Conservation (phyloP, 2,888 invertebrate genomes). For the Melanostoma mellinum region DNA sequence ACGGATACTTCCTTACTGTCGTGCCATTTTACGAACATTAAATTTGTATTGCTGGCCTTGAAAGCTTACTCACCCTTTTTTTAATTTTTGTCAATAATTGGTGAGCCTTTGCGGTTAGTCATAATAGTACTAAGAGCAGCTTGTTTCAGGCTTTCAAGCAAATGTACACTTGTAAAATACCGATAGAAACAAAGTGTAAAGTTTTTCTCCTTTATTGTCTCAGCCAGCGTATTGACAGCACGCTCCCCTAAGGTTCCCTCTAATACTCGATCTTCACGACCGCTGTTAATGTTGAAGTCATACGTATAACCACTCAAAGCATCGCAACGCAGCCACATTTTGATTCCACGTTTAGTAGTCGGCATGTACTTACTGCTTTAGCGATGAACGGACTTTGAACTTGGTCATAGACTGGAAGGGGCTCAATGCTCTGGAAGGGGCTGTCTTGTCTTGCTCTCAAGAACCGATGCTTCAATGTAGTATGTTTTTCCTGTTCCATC, state of each 20-base stretch:
- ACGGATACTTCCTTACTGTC: constrained; percentile 6
- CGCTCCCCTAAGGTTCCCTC: constrained; percentile 40
- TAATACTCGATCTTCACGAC: neutral
- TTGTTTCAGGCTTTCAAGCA: neutral
- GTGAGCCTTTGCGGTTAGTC: constrained; percentile 5
- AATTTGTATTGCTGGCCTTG: neutral
- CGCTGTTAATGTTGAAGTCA: constrained; percentile 47
- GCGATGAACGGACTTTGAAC: too few relatives aligned
- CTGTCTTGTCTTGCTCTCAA: neutral
- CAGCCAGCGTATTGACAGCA: constrained; percentile 44
- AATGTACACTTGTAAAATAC: constrained; percentile 48
- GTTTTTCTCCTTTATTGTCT: constrained; percentile 37
- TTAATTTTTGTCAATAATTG: neutral
- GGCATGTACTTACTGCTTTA: too few relatives aligned
- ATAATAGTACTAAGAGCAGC: neutral
- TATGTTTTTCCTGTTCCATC: neutral
- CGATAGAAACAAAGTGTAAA: constrained; percentile 45
- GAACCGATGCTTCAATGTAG: neutral
- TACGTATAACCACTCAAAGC: constrained; percentile 24
- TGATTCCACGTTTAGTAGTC: too few relatives aligned
- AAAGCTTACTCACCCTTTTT: constrained; percentile 5
- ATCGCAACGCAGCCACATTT: constrained; percentile 7
- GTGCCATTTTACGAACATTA: constrained; percentile 8
- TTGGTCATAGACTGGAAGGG: constrained; percentile 13
- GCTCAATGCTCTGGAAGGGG: neutral